Evolutionary conservation across 37 sponge, comb jelly and placozoan species (phyloP), one percentile per base, ranked within the genome.

Genomic region (Ianthella basta): DNA sequence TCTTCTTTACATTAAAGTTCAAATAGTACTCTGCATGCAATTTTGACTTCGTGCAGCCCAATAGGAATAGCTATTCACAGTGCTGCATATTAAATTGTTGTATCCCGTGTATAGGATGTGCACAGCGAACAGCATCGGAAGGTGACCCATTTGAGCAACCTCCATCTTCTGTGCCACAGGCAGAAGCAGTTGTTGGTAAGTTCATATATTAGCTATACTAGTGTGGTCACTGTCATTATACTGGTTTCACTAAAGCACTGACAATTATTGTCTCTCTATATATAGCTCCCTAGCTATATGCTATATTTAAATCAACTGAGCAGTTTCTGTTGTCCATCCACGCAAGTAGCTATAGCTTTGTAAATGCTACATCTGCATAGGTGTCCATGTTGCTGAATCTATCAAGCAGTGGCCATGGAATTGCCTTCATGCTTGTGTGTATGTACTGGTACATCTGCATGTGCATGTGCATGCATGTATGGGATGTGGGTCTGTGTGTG

Each of bases 231-330:
- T 15, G 15, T 57, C 18, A 20, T 15, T 15, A 20, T 18, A 57
- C 59, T n/a, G n/a, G n/a, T n/a, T 57, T 20, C 59, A 57, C 59
- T 57, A 57, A 57, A 18, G 59, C 59, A 57, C 59, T 57, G 15
- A 57, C 18, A 15, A 57, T n/a, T 20, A 57, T 57, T 20, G 15
- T n/a, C n/a, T n/a, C n/a, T n/a, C n/a, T n/a, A 57, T 57, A 15
- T 20, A 57, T 57, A 57, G 59, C 59, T 57, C 59, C 59, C 59
- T 57, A 57, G 59, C 59, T 57, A 57, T 57, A 57, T 57, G 15
- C 18, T 57, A 57, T 20, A 20, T 20, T 20, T 57, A 20, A 57
- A 57, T 57, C 18, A 57, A 20, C 15, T 20, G 15, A 57, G 18
- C 59, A 57, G 18, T 57, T 57, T 57, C 59, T 57, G 59, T 57